Base-by-base conservation (phyloP, 2,888 invertebrate genomes). In the Campaea margaritaria region DNA sequence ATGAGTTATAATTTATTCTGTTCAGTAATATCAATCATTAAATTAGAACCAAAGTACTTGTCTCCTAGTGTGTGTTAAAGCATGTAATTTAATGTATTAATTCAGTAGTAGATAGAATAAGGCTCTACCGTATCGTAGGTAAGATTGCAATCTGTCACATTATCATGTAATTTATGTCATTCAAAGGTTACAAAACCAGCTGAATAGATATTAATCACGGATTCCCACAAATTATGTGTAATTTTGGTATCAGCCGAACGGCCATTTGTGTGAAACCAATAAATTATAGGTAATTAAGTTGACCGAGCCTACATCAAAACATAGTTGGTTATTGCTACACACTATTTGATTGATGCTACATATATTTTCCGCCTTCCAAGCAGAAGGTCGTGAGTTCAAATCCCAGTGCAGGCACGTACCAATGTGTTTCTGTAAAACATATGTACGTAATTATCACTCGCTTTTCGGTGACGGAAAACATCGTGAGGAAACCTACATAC, bases 221-320 rank as follows among this genome's bases (percentile, higher is more conserved):
- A 50, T 27, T 27, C 36, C 21, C 45, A 54, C 58, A 54, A 58
- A 62, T 62, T 38, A 42, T n/a, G 13, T 15, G 11, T 44, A 31
- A 50, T 58, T 50, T 62, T 47, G 53, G 58, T 53, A 42, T 53
- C 48, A 27, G 28, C 16, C 10, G 55, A 61, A 53, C 51, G 16
- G 47, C 31, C 2, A 45, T 53, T 63, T 55, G 54, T 52, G 48
- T 42, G 21, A 47, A 58, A 57, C 28, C 61, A 10, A 67, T 67
- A 61, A 58, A 67, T 67, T 58, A 61, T 34, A 44, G 41, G 38
- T 51, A 47, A 51, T 55, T 45, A 53, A 49, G 16, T 57, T 59
- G 50, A 50, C 34, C 34, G n/a, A 48, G 21, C 13, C 28, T 15
- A 39, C 21, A n/a, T 36, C 34, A 9, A 27, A 46, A 36, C 12